phyloP scores from a whole-genome alignment of 2,113 vertebrate species.

The Andinoacara biseriatus region DNA sequence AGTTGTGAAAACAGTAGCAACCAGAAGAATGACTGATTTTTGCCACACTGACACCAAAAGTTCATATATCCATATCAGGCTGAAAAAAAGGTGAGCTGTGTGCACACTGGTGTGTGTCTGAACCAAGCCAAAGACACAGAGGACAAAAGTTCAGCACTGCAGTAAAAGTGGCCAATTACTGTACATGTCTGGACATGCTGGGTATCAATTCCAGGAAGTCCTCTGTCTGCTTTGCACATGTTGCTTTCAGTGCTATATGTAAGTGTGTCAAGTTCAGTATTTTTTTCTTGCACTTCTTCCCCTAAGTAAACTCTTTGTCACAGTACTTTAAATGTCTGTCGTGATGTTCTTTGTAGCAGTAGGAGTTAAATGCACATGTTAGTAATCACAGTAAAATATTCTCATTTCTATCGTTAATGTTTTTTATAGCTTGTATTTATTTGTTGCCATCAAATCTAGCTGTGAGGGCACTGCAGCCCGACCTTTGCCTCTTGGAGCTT shows the following conservation, averaged over 20 bases:
- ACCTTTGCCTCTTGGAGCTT: not conserved
- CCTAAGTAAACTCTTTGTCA: not conserved
- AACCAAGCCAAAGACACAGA: slow-evolving; percentile 60
- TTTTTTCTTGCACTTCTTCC: not conserved
- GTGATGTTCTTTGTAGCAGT: not conserved
- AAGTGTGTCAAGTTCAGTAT: not conserved
- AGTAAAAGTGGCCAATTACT: slow-evolving; percentile 67
- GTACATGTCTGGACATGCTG: slow-evolving; percentile 70
- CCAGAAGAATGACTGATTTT: not conserved
- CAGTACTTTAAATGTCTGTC: not conserved
- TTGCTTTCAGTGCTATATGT: not conserved
- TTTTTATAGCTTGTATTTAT: not conserved
- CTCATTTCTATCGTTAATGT: not conserved
- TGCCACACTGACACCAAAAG: not conserved
- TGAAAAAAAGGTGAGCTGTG: not conserved
- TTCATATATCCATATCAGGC: slow-evolving; percentile 1
- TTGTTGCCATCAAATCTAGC: not conserved
- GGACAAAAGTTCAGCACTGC: slow-evolving; percentile 74
- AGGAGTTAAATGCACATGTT: not conserved
- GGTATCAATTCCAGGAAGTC: slow-evolving; percentile 56
- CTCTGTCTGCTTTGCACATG: slow-evolving; percentile 28
- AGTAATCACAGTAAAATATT: not conserved
- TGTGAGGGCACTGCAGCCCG: not conserved
- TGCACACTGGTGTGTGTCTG: slow-evolving; percentile 21
- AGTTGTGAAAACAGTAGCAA: not conserved